Evolutionary conservation across 2,888 invertebrate genomes (phyloP), one percentile per base, ranked within the genome.

Genomic region (Cepaea hortensis): DNA sequence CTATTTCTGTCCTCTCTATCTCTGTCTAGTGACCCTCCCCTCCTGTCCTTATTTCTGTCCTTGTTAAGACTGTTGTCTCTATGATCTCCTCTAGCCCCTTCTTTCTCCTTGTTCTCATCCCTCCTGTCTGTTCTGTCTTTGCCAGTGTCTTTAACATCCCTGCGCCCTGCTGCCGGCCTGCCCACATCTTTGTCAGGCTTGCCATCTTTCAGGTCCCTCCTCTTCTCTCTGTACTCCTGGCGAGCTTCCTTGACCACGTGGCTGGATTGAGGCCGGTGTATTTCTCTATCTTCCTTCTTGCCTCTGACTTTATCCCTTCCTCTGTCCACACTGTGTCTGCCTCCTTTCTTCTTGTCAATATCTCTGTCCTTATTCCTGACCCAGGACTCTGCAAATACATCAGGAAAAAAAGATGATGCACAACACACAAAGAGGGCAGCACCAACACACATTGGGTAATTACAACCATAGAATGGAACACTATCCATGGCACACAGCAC

Each of bases 1-100:
- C 85, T 80, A 15, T 18, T 80, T 50, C 85, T 80, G 0, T 84
- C 84, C 61, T 84, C 84, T n/a, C 82, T 72, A 4, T 84, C 83
- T 9, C 84, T 65, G 68, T 85, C 85, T 62, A 72, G 70, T 2
- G 85, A 85, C 20, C 72, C 85, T 6, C 81, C 81, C 80, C 85
- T 80, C 68, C 85, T 77, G 13, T 85, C 85, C 50, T 73, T 72
- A 55, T 83, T 61, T 84, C 88, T 75, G 62, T 84, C 73, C 61
- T 79, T 85, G 70, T 65, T 84, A 1, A 81, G 75, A 20, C 72
- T 76, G 55, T 18, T 75, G 11, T n/a, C 77, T 13, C 50, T 70
- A 65, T 75, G 73, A 70, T 89, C 88, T 65, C 85, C 87, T 73
- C 85, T 81, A n/a, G 15, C 88, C 82, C 81, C 88, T 55, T 85